Conservation (phyloP, 2,113 vertebrate species). For the Leucoraja erinaceus region DNA sequence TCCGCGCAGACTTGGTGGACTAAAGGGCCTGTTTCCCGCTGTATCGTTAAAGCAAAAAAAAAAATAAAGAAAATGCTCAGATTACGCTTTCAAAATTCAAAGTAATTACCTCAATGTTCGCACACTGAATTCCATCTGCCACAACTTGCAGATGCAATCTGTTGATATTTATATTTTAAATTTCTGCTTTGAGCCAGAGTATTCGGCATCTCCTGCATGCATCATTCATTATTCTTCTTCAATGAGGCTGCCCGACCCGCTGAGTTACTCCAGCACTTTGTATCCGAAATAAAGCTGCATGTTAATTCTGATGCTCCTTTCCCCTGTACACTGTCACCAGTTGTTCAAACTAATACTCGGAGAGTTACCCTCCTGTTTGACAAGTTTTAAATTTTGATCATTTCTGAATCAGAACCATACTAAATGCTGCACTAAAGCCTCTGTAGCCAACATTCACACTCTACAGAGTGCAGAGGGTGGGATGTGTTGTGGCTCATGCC, state of each 20-base stretch:
- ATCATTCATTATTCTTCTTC: background rate
- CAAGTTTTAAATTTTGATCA: background rate
- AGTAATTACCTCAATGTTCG: background rate
- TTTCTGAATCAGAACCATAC: background rate
- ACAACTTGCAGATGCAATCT: background rate
- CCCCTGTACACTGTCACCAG: background rate
- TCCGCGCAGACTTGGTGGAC: no score
- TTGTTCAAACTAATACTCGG: no score
- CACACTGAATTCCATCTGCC: background rate
- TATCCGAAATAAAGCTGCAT: background rate
- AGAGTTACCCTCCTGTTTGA: background rate
- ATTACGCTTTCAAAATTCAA: background rate
- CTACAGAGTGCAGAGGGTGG: no score
- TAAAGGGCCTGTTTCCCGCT: no score
- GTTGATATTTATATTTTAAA: background rate
- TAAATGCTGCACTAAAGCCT: background rate
- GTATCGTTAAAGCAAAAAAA: no score
- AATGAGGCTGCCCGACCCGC: no score
- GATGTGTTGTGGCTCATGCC: no score
- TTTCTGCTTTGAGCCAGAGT: background rate
- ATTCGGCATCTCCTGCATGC: background rate
- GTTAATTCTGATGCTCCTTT: background rate
- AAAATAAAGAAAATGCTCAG: background rate
- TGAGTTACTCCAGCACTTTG: background rate
- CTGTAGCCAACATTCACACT: background rate